phyloP scores from a whole-genome alignment of 2,888 invertebrate species.

The Caenorhabditis sulstoni region DNA sequence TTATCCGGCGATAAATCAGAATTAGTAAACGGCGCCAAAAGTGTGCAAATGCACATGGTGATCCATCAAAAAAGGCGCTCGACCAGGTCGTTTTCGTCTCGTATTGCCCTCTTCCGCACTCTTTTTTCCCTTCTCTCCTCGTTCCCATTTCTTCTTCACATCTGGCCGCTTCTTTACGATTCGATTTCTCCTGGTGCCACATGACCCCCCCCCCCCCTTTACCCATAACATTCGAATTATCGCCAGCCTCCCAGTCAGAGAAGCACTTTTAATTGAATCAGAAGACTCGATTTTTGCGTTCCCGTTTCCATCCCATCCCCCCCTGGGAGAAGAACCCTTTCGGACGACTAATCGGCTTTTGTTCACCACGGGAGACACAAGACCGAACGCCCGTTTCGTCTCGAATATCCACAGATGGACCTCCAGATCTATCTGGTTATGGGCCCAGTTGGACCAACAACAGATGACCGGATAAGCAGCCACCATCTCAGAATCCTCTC shows the following conservation, averaged over 20 bases:
- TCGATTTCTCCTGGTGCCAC: neutral
- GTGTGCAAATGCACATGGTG: constrained; percentile 12
- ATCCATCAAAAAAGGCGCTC: constrained; percentile 16
- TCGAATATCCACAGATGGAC: constrained; percentile 28
- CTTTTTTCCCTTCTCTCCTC: too few relatives aligned
- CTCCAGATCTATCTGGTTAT: neutral
- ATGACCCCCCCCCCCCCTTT: neutral
- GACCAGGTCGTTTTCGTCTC: neutral
- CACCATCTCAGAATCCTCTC: neutral
- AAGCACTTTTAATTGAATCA: constrained; percentile 20
- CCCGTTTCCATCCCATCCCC: neutral
- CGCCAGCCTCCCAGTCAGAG: neutral
- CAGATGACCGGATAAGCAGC: constrained; percentile 21
- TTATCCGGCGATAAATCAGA: constrained; percentile 1
- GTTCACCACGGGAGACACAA: constrained; percentile 5
- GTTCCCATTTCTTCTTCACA: too few relatives aligned
- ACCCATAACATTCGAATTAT: constrained; percentile 12
- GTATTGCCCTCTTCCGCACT: neutral
- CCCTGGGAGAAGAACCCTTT: neutral
- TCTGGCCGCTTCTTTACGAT: constrained; percentile 13
- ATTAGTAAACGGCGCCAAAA: neutral
- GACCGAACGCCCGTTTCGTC: neutral
- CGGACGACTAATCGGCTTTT: constrained; percentile 18
- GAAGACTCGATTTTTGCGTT: neutral
- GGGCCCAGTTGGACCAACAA: neutral